These are phyloP conservation scores for Alectura lathami DNA, from an alignment of 2,113 vertebrate species.

Conservation along the genomic window DNA sequence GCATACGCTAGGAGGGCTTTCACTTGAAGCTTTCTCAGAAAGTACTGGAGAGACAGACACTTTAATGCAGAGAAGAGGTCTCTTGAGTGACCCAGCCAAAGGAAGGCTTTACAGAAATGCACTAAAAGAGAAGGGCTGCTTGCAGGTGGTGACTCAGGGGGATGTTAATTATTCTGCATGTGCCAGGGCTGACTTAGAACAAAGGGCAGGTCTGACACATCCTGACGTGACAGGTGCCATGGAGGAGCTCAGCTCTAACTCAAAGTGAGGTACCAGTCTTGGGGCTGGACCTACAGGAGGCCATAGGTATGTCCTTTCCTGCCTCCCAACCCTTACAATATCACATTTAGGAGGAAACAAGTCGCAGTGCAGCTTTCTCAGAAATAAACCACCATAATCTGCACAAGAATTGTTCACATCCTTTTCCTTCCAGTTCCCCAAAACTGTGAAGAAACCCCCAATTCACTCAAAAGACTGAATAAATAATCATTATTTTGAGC, in stretches of 20 bases:
- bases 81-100: neutral
- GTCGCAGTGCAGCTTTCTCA: neutral
- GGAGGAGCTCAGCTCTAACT: neutral
- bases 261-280: neutral
- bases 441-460: neutral
- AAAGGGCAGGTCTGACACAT: neutral
- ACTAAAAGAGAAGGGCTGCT: neutral
- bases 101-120: neutral
- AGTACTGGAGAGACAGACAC: neutral
- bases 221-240: neutral
- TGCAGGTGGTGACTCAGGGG: neutral
- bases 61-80: neutral
- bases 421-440: neutral
- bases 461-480: neutral
- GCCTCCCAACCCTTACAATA: neutral
- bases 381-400: neutral
- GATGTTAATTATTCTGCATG: neutral
- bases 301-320: neutral
- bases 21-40: neutral
- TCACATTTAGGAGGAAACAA: neutral
- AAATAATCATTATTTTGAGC: neutral
- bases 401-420: neutral
- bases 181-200: neutral
- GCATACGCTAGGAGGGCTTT: neutral
- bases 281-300: neutral